Percentiles rank a stretch among this genome's conserved stretches.
Evolutionary conservation across 2,888 invertebrate genomes (phyloP).

Genomic region (Petrolisthes manimaculis): DNA sequence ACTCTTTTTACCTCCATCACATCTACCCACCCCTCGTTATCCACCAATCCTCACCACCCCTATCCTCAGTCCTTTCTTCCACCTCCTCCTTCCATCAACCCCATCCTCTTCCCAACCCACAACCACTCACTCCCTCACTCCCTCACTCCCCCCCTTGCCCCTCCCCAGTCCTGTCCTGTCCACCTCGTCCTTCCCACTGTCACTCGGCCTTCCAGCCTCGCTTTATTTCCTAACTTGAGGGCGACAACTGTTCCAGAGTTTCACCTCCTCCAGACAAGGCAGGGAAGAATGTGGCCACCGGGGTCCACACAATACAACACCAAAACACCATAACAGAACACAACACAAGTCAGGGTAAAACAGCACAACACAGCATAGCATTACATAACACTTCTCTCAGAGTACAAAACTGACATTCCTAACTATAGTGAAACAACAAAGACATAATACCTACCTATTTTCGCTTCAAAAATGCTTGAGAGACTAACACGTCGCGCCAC

Average conservation of each 20-base stretch:
- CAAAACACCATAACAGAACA: too few relatives aligned
- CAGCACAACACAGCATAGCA: too few relatives aligned
- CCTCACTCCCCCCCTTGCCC: neutral
- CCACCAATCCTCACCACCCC: too few relatives aligned
- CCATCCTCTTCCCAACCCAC: conserved; percentile 5
- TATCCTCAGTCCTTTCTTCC: too few relatives aligned
- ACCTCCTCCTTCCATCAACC: too few relatives aligned
- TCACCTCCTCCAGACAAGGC: neutral
- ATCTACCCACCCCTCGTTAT: neutral
- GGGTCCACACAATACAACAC: neutral
- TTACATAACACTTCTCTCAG: too few relatives aligned
- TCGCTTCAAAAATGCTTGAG: too few relatives aligned
- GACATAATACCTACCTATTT: too few relatives aligned
- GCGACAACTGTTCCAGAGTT: conserved; percentile 1
- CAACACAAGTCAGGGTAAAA: too few relatives aligned
- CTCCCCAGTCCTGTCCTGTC: neutral
- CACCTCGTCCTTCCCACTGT: neutral
- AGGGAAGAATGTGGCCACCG: neutral
- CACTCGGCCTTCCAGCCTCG: neutral
- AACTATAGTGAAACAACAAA: too few relatives aligned
- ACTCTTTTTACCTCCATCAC: conserved; percentile 5
- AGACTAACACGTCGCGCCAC: too few relatives aligned
- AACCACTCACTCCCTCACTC: neutral
- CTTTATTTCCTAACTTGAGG: neutral
- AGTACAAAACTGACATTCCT: too few relatives aligned